Conservation (phyloP, 2,888 invertebrate genomes). For the Andrena flavipes region DNA sequence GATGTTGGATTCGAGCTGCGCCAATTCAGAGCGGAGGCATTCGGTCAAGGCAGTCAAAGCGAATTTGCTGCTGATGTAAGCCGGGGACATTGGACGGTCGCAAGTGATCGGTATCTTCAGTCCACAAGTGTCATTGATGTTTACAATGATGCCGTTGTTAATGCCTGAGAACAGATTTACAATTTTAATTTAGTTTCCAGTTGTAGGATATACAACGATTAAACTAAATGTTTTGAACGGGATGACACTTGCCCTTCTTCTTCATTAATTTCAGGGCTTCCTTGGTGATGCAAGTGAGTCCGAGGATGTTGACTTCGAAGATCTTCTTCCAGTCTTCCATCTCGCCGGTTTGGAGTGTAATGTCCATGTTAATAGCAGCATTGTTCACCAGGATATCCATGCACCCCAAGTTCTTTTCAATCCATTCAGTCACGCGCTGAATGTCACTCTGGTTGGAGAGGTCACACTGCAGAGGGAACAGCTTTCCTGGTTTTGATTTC, state of each 20-base stretch:
- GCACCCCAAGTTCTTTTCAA: conserved; percentile 85
- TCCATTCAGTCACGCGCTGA: conserved; percentile 85
- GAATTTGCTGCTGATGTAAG: conserved; percentile 85
- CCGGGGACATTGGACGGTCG: conserved; percentile 64
- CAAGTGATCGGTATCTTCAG: conserved; percentile 39
- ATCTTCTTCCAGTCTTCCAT: conserved; percentile 69
- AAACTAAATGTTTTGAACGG: neutral
- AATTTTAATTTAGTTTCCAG: neutral
- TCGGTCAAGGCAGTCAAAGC: conserved; percentile 85
- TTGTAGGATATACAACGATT: neutral
- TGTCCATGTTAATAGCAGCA: conserved; percentile 84
- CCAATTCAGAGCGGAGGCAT: conserved; percentile 84
- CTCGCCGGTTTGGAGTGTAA: conserved; percentile 63
- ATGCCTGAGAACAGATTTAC: conserved; percentile 46
- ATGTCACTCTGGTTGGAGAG: conserved; percentile 86
- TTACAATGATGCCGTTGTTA: conserved; percentile 67
- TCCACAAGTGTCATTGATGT: conserved; percentile 70
- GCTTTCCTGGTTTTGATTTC: conserved; percentile 75
- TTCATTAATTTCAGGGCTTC: conserved; percentile 70
- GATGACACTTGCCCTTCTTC: conserved; percentile 63
- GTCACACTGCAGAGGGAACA: conserved; percentile 85
- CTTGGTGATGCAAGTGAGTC: conserved; percentile 65
- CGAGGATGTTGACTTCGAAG: conserved; percentile 70
- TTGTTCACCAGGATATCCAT: conserved; percentile 87
- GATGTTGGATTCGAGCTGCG: conserved; percentile 78